Evolutionary conservation across 37 sponge, comb jelly and placozoan genomes (phyloP).

Genomic region (Beroe forskalii): DNA sequence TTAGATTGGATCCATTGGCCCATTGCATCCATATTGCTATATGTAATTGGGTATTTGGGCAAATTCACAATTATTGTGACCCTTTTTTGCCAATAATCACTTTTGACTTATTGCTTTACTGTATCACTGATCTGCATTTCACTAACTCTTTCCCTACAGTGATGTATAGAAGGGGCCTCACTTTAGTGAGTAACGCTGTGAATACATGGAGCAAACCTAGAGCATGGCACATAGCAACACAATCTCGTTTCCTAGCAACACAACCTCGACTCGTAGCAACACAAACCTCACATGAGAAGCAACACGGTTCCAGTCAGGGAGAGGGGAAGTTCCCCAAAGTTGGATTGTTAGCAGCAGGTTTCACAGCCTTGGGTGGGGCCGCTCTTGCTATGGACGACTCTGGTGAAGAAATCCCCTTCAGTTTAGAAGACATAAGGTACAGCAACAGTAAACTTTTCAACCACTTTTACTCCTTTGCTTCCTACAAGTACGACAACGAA

Average conservation of each 20-base stretch:
- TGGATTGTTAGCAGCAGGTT: neutral
- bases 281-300: neutral
- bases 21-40: too few relatives aligned
- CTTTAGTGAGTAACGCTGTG: neutral
- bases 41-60: too few relatives aligned
- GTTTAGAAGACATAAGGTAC: neutral
- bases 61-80: too few relatives aligned
- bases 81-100: too few relatives aligned
- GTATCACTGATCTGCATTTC: too few relatives aligned
- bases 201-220: neutral
- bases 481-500: neutral
- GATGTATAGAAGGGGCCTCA: neutral
- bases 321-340: neutral
- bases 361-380: neutral
- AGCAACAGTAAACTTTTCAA: neutral
- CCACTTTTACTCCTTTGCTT: neutral
- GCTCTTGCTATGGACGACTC: neutral
- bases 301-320: neutral
- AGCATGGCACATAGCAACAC: neutral
- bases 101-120: too few relatives aligned
- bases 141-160: too few relatives aligned
- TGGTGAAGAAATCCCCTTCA: too few relatives aligned
- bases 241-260: too few relatives aligned
- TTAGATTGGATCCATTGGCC: too few relatives aligned
- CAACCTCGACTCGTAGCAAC: neutral